Percentiles rank a stretch among this genome's conserved stretches.
Evolutionary conservation across 2,888 invertebrate genomes (phyloP).

Genomic region (Cephus rjabovi): DNA sequence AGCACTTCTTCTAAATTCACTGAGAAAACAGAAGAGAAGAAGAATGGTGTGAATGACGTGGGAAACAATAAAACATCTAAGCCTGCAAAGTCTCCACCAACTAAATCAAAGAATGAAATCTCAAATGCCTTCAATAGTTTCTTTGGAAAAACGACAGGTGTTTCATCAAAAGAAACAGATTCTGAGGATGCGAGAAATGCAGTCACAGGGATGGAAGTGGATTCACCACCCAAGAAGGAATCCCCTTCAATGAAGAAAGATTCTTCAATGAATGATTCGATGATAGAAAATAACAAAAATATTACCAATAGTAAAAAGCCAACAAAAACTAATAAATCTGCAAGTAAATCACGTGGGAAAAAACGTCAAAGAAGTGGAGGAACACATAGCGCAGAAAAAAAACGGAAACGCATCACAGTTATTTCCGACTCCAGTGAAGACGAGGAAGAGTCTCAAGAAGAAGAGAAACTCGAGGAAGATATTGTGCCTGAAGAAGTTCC

Average conservation of each 20-base stretch:
- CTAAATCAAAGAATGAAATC: neutral
- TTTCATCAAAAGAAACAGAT: constrained; percentile 4
- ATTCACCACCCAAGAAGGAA: neutral
- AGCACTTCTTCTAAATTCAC: neutral
- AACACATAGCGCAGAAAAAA: constrained; percentile 35
- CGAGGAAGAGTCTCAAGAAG: constrained; percentile 17
- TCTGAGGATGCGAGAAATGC: constrained; percentile 22
- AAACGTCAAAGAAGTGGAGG: constrained; percentile 49
- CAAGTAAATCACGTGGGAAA: constrained; percentile 33
- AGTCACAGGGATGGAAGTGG: neutral
- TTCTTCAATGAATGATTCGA: neutral
- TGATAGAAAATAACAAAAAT: neutral
- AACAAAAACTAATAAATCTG: neutral
- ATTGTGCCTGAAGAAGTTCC: constrained; percentile 7
- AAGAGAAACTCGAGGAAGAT: constrained; percentile 12
- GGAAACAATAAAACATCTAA: neutral
- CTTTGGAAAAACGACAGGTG: neutral
- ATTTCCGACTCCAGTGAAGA: constrained; percentile 53
- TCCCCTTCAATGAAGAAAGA: neutral
- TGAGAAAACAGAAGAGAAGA: neutral
- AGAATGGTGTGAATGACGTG: neutral
- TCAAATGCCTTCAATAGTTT: neutral
- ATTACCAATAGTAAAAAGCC: neutral
- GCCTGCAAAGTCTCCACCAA: neutral
- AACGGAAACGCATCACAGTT: constrained; percentile 53